Conservation (phyloP, 2,113 vertebrate genomes). For the Salvelinus namaycush region DNA sequence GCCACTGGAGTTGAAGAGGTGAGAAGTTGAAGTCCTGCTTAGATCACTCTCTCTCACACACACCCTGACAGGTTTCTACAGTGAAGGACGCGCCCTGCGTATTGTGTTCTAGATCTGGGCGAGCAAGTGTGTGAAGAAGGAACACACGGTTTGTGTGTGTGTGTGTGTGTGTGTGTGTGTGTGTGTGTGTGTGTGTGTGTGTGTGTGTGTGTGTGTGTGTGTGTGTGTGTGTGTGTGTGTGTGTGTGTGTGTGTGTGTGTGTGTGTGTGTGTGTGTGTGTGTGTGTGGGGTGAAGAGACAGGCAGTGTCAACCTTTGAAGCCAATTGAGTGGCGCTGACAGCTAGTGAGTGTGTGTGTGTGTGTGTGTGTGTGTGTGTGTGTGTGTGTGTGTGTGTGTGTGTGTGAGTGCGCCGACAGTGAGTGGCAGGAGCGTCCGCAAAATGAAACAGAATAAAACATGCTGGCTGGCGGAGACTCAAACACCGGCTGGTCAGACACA, state of each 20-base stretch:
- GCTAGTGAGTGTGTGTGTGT: background rate
- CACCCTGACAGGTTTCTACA: conserved; percentile 15
- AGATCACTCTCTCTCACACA: background rate
- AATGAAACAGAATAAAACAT: conserved; percentile 2
- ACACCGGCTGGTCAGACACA: conserved; percentile 50
- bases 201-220: conserved; percentile 25
- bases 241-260: background rate
- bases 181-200: conserved; percentile 27
- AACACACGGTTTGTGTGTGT: conserved; percentile 18
- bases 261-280: conserved; percentile 16
- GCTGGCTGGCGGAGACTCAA: conserved; percentile 41
- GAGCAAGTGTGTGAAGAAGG: conserved; percentile 9
- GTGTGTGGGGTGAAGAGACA: background rate
- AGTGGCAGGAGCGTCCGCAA: conserved; percentile 42
- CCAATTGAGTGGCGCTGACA: background rate
- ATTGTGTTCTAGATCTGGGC: conserved; percentile 25
- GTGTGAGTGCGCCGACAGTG: conserved; percentile 55
- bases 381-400: background rate
- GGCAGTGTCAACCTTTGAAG: background rate
- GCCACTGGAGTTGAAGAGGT: background rate
- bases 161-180: conserved; percentile 37
- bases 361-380: background rate
- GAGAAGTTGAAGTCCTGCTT: background rate
- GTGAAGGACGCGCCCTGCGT: conserved; percentile 23
- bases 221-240: conserved; percentile 30